Percentiles rank a stretch among this genome's conserved stretches.
These are phyloP conservation scores for Rotaria magnacalcarata DNA, from an alignment of 2,888 invertebrate species.

Conservation along the genomic window DNA sequence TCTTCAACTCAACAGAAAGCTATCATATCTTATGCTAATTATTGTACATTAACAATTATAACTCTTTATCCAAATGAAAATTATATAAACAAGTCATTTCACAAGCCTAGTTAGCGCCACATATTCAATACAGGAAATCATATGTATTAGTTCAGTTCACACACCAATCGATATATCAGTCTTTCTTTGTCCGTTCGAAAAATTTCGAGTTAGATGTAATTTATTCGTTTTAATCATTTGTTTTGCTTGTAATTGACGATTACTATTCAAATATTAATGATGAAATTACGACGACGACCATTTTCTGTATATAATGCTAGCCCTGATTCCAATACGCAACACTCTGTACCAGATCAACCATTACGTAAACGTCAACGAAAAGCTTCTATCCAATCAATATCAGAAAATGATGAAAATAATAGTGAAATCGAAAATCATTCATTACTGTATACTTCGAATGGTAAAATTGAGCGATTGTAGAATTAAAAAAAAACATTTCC, in stretches of 20 bases:
- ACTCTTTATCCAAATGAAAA: too few relatives aligned
- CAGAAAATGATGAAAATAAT: neutral
- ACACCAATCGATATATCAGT: neutral
- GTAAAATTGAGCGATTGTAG: neutral
- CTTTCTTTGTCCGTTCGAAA: neutral
- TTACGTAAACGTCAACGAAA: slow-evolving; percentile 4
- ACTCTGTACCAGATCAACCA: neutral
- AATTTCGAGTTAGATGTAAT: neutral
- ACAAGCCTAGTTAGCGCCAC: neutral
- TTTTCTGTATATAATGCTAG: neutral
- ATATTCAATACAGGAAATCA: neutral
- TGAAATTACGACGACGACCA: slow-evolving; percentile 2
- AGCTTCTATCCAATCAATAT: neutral
- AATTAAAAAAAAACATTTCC: too few relatives aligned
- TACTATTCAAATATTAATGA: neutral
- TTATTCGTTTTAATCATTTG: neutral
- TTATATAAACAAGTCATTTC: too few relatives aligned
- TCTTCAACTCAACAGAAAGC: too few relatives aligned
- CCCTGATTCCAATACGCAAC: neutral
- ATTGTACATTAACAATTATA: too few relatives aligned
- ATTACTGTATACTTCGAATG: neutral
- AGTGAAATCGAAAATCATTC: neutral
- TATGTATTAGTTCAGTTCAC: neutral
- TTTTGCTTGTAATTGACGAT: neutral
- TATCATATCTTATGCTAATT: too few relatives aligned